Evolutionary conservation across 1,140 invertebrate genomes (phyloP).

Genomic region (Tribolium castaneum): DNA sequence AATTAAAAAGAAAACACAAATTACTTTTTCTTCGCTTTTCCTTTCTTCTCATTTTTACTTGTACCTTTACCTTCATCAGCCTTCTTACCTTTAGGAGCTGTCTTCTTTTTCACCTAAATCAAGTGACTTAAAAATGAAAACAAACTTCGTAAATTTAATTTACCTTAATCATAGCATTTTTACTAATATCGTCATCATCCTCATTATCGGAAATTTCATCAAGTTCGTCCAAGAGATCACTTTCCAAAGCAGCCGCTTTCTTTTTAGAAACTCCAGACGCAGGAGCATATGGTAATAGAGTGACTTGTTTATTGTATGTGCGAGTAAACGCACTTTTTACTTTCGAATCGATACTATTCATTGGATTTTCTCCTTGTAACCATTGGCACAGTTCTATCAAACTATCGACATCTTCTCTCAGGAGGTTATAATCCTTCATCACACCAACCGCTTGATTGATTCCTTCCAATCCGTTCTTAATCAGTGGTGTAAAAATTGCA

Average conservation of each 20-base stretch:
- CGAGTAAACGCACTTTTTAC: constrained; percentile 94
- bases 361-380: constrained; percentile 81
- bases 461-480: constrained; percentile 75
- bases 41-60: constrained; percentile 40
- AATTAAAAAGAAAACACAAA: background rate
- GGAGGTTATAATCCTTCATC: constrained; percentile 86
- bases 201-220: constrained; percentile 63
- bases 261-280: constrained; percentile 71
- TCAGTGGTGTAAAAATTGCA: constrained; percentile 79
- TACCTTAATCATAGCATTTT: constrained; percentile 86
- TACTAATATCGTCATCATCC: constrained; percentile 73
- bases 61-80: background rate
- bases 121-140: constrained; percentile 32
- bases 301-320: constrained; percentile 87
- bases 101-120: constrained; percentile 48
- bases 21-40: constrained; percentile 38
- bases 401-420: constrained; percentile 92
- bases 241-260: constrained; percentile 64
- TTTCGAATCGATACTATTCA: constrained; percentile 82
- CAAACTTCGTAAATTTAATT: constrained; percentile 39
- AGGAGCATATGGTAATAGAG: constrained; percentile 77
- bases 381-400: constrained; percentile 87
- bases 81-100: constrained; percentile 38
- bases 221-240: constrained; percentile 64
- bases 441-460: constrained; percentile 78